Conservation (phyloP, 2,113 vertebrate species). For the Macrotis lagotis region DNA sequence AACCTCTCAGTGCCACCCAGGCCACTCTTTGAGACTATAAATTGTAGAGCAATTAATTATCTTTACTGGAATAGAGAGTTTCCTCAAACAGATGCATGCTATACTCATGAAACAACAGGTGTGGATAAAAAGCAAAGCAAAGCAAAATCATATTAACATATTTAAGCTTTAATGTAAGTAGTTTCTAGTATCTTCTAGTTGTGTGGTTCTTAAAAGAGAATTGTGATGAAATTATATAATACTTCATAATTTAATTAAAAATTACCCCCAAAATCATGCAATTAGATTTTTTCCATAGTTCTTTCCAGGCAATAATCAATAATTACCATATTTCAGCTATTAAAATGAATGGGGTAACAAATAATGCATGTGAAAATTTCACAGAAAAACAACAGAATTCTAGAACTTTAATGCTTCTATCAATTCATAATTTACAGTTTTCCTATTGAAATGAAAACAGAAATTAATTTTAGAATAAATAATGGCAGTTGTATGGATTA, state of each 20-base stretch:
- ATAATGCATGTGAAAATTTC: not conserved
- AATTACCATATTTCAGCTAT: slow-evolving; percentile 12
- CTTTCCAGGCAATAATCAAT: slow-evolving; percentile 14
- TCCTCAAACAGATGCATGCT: not conserved
- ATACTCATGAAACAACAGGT: not conserved
- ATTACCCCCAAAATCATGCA: not conserved
- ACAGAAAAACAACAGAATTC: not conserved
- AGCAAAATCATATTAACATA: not conserved
- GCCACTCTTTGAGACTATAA: not conserved
- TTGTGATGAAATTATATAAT: not conserved
- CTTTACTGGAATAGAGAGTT: not conserved
- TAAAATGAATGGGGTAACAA: slow-evolving; percentile 9
- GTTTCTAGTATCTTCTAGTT: not conserved
- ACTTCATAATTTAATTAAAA: not conserved
- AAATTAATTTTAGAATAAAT: slow-evolving; percentile 55
- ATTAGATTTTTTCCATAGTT: not conserved
- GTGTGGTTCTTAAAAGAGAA: slow-evolving; percentile 30
- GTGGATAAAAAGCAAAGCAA: not conserved
- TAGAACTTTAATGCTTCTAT: slow-evolving; percentile 15
- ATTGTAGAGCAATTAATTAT: not conserved
- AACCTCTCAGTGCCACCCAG: not conserved
- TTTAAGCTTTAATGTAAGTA: slow-evolving; percentile 17
- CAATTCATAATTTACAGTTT: slow-evolving; percentile 24
- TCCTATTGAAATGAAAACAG: slow-evolving; percentile 51
- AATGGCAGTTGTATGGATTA: slow-evolving; percentile 39